Base-by-base conservation (phyloP, 2,113 vertebrate species). In the Erpornis zantholeuca region DNA sequence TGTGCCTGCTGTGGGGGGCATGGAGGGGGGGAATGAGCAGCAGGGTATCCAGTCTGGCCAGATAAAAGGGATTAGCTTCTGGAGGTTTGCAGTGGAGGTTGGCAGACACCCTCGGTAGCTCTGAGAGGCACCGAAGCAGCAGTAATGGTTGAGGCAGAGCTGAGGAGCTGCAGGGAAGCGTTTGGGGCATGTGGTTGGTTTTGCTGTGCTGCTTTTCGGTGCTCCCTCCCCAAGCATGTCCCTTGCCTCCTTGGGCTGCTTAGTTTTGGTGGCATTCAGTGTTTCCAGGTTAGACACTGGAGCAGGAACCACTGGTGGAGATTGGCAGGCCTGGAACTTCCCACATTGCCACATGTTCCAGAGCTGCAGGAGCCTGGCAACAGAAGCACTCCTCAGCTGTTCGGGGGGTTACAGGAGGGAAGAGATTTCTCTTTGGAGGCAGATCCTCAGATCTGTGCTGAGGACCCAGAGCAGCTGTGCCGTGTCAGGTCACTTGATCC, bases 91-190 rank as follows among this genome's bases (percentile, higher is more conserved):
- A 19, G 56, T 11, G 8, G 11, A 75, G 69, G 29, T 36, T 71
- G 66, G 17, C 15, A n/a, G 78, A 24, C 24, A 13, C 3, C 0
- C 38, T 77, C 2, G 1, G 1, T 44, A 20, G 40, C 47, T 57
- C 54, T 21, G 3, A 59, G 31, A 56, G 65, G 13, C 47, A 8
- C 4, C 1, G 11, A 15, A 69, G 42, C 40, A 72, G 45, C 52
- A 82, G 52, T 2, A 8, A 6, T 13, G 2, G 6, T 38, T 25
- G 17, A 50, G 63, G 52, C 25, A 4, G 25, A 13, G 82, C 82
- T 76, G 78, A 35, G 78, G 45, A 68, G 72, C 64, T 75, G 72
- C 15, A 33, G 82, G 71, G 65, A 27, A 4, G 13, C 13, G 25
- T 3, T n/a, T 10, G 3, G 38, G 80, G 88, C 31, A 63, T 29